Conservation (phyloP, 2,888 invertebrate species). For the Drosophila kokeensis region DNA sequence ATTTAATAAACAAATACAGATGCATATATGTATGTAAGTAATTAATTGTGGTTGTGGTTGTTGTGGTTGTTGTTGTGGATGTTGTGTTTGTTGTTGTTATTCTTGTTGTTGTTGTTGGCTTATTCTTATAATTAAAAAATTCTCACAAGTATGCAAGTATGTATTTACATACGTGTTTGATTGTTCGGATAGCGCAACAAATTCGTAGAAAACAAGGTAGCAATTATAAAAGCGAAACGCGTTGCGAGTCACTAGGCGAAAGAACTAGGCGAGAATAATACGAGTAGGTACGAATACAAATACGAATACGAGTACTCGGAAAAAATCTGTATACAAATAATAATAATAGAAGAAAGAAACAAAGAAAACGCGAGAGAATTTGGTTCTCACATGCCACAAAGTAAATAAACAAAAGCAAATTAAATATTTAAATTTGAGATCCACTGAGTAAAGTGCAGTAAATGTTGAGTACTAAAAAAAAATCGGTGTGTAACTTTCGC, state of each 20-base stretch:
- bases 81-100: slow-evolving; percentile 8
- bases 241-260: slow-evolving; percentile 29
- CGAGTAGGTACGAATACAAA: slow-evolving; percentile 1
- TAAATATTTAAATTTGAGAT: slow-evolving; percentile 37
- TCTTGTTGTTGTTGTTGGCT: slow-evolving; percentile 1
- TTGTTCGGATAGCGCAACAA: slow-evolving; percentile 49
- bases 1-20: slow-evolving; percentile 21
- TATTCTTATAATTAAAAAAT: slow-evolving; percentile 72
- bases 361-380: slow-evolving; percentile 14
- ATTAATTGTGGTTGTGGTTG: slow-evolving; percentile 44
- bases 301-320: slow-evolving; percentile 12
- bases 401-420: slow-evolving; percentile 56
- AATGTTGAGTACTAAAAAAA: slow-evolving; percentile 16
- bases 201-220: slow-evolving; percentile 76
- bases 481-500: slow-evolving; percentile 35
- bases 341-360: slow-evolving; percentile 7
- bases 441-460: slow-evolving; percentile 7
- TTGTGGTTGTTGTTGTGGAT: slow-evolving; percentile 6
- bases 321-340: slow-evolving; percentile 12
- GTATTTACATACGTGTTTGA: slow-evolving; percentile 66
- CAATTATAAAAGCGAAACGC: slow-evolving; percentile 71
- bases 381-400: slow-evolving; percentile 40
- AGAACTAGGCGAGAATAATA: slow-evolving; percentile 25
- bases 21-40: slow-evolving; percentile 43
- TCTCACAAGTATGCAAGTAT: slow-evolving; percentile 47